Evolutionary conservation across 2,113 vertebrate genomes (phyloP).

Genomic region (Sarotherodon lohbergeri): DNA sequence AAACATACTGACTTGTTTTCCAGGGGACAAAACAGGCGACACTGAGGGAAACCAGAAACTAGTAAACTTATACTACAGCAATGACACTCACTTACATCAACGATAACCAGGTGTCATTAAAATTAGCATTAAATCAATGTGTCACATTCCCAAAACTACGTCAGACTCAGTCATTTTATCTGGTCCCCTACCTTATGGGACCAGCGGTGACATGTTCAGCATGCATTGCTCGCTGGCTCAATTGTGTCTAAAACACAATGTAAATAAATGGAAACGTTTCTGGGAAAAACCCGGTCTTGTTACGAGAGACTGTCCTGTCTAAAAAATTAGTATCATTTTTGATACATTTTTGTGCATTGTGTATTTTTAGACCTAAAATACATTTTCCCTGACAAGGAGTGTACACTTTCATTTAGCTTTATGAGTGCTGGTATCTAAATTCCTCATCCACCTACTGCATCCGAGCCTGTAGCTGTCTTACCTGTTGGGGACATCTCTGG

Average conservation of each 20-base stretch:
- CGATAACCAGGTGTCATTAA: too few relatives aligned
- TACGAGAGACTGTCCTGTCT: not conserved
- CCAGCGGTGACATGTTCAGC: not conserved
- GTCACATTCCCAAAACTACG: too few relatives aligned
- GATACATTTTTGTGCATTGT: not conserved
- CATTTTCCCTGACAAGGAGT: not conserved
- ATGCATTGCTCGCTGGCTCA: not conserved
- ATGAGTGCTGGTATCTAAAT: not conserved
- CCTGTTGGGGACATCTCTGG: conserved; percentile 95
- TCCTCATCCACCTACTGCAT: not conserved
- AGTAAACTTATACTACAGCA: too few relatives aligned
- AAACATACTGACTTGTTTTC: too few relatives aligned
- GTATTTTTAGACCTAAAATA: not conserved
- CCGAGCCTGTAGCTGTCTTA: conserved; percentile 59
- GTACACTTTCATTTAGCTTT: not conserved
- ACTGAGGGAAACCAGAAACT: too few relatives aligned
- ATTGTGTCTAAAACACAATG: not conserved
- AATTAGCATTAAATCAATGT: too few relatives aligned
- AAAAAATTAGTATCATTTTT: not conserved
- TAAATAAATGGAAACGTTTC: not conserved
- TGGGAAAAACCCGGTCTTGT: not conserved
- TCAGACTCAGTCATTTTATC: too few relatives aligned
- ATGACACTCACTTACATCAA: too few relatives aligned
- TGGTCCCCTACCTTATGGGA: not conserved
- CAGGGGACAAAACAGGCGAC: too few relatives aligned